Conservation (phyloP, 2,797 vertebrate genomes). For the Tapera naevia region DNA sequence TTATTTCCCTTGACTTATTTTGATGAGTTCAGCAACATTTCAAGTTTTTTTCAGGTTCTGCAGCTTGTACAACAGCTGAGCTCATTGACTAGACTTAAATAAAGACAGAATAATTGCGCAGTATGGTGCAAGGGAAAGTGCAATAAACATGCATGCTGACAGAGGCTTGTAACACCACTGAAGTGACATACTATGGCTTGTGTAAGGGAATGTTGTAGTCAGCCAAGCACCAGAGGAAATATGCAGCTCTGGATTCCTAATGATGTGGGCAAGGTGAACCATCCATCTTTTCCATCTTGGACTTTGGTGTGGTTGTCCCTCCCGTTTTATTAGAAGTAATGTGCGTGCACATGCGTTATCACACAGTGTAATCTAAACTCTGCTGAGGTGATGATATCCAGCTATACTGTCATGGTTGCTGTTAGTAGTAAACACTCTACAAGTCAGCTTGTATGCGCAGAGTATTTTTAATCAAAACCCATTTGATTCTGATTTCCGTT, state of each 20-base stretch:
- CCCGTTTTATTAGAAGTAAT: background rate
- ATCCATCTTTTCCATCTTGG: background rate
- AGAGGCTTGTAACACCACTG: background rate
- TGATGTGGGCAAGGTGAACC: background rate
- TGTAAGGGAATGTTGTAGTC: background rate
- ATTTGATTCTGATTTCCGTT: background rate
- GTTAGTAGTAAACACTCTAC: background rate
- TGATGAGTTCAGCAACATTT: background rate
- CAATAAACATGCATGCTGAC: background rate
- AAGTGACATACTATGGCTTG: background rate
- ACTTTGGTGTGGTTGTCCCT: background rate
- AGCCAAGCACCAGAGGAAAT: background rate
- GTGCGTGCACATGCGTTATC: background rate
- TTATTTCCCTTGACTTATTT: background rate
- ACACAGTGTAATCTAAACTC: background rate
- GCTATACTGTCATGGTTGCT: background rate
- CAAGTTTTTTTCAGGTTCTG: background rate
- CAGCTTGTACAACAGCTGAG: background rate
- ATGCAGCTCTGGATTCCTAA: background rate
- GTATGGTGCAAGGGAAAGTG: background rate
- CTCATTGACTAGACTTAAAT: background rate
- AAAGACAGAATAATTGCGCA: background rate
- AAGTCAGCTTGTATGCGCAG: background rate
- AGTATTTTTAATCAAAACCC: conserved; percentile 9
- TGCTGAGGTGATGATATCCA: accelerated